These are phyloP conservation scores for Drosophila seguyi DNA, from an alignment of 1,140 invertebrate species.

Conservation along the genomic window DNA sequence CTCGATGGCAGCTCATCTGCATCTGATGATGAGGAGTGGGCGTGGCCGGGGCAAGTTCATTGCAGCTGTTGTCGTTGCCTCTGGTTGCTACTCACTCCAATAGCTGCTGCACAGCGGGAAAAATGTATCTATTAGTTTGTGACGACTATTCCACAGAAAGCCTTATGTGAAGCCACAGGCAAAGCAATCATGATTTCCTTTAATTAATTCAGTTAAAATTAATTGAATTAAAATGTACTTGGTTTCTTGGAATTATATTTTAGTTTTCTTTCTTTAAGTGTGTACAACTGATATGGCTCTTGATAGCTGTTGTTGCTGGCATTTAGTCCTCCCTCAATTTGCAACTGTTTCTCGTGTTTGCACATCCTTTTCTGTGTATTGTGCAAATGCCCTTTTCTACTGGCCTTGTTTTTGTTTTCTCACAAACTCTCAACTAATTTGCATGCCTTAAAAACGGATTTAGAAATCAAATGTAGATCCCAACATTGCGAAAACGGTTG, in stretches of 20 bases:
- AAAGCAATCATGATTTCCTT: background rate
- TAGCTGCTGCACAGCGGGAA: background rate
- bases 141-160: background rate
- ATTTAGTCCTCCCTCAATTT: constrained; percentile 69
- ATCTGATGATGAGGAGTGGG: constrained; percentile 51
- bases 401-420: constrained; percentile 22
- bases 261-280: background rate
- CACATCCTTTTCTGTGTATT: constrained; percentile 78
- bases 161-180: too few relatives aligned
- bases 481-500: background rate
- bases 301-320: constrained; percentile 38
- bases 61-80: constrained; percentile 45
- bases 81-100: background rate
- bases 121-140: background rate
- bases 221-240: background rate
- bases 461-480: constrained; percentile 22
- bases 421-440: constrained; percentile 32
- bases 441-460: constrained; percentile 39
- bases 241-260: background rate
- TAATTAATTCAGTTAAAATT: background rate
- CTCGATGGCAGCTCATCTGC: constrained; percentile 71
- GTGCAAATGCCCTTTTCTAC: constrained; percentile 66
- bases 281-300: constrained; percentile 11
- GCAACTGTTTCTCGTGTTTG: constrained; percentile 80
- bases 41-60: constrained; percentile 39